Evolutionary conservation across 1,140 invertebrate genomes (phyloP).

Genomic region (Gonioctena quinquepunctata): DNA sequence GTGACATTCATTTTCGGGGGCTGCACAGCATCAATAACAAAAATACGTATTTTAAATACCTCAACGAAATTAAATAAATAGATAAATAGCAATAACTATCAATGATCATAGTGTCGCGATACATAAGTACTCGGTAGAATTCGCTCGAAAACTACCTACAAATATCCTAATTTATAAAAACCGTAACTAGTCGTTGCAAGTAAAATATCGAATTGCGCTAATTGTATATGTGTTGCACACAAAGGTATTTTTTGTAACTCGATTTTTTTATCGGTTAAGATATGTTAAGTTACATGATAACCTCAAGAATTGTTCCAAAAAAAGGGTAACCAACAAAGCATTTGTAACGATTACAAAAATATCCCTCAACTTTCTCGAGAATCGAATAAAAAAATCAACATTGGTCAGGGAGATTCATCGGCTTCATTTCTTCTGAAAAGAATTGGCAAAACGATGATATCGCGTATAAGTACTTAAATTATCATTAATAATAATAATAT

Average conservation of each 20-base stretch:
- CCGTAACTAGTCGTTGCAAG: conserved; percentile 40
- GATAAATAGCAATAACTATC: neutral
- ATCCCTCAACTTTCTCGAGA: neutral
- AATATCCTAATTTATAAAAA: conserved; percentile 33
- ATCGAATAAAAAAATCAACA: neutral
- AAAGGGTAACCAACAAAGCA: too few species aligned
- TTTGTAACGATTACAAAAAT: neutral
- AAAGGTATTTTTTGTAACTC: neutral
- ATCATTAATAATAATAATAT: conserved; percentile 8
- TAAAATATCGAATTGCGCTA: conserved; percentile 27
- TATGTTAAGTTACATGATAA: neutral
- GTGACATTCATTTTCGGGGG: neutral
- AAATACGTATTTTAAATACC: neutral
- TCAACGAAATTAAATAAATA: neutral
- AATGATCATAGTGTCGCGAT: too few species aligned
- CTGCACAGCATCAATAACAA: neutral
- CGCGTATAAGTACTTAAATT: conserved; percentile 10
- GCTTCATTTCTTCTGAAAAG: neutral
- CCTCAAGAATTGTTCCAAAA: neutral
- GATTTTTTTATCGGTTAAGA: neutral
- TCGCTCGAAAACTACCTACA: conserved; percentile 13
- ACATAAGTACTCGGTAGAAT: too few species aligned
- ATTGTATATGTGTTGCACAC: neutral
- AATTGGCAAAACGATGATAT: neutral
- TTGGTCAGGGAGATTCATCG: conserved; percentile 13